These are phyloP conservation scores for Chaetophractus vellerosus DNA, from an alignment of 2,797 vertebrate genomes.

Conservation along the genomic window DNA sequence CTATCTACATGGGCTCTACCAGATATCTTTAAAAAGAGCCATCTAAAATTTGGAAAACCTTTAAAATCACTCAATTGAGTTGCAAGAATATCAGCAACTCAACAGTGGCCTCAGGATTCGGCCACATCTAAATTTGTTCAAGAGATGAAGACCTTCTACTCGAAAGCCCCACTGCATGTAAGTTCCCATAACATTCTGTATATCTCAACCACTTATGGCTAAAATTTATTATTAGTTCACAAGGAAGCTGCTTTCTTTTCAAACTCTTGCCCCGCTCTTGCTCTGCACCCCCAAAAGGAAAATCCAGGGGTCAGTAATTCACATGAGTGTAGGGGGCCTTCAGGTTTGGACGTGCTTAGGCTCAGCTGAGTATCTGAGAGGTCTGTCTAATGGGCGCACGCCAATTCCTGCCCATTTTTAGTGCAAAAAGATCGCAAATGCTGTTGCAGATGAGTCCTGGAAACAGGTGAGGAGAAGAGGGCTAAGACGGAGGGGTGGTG, in stretches of 20 bases:
- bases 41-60: constrained; percentile 87
- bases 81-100: constrained; percentile 76
- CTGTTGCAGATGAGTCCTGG: constrained; percentile 3
- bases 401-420: constrained; percentile 79
- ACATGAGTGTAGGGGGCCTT: background rate
- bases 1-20: constrained; percentile 87
- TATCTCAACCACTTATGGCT: constrained; percentile 85
- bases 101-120: constrained; percentile 79
- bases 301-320: constrained; percentile 28
- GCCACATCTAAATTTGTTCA: constrained; percentile 71
- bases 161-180: constrained; percentile 18
- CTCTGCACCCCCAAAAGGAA: constrained; percentile 74
- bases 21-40: constrained; percentile 83
- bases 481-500: background rate
- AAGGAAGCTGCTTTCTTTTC: constrained; percentile 81
- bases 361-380: constrained; percentile 73
- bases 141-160: constrained; percentile 25
- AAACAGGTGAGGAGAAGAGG: constrained; percentile 28
- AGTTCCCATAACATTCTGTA: background rate
- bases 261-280: constrained; percentile 72
- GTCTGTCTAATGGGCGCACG: background rate
- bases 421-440: constrained; percentile 82
- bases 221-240: constrained; percentile 86
- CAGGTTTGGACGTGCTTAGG: background rate
- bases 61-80: constrained; percentile 86